Conservation (phyloP, 2,888 invertebrate genomes). For the Furcula furcula region DNA sequence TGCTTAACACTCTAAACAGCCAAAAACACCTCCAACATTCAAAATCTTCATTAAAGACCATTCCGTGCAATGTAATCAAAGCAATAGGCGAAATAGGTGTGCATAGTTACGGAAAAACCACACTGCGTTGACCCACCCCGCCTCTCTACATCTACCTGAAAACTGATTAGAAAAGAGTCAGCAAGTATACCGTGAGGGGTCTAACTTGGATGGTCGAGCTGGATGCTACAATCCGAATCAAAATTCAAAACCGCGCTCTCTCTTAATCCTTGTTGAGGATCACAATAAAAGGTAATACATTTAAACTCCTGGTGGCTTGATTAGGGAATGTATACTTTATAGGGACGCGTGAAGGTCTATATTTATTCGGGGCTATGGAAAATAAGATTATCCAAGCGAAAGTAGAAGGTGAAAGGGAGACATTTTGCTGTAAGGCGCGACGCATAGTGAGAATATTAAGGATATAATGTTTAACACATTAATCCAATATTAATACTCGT, state of each 20-base stretch:
- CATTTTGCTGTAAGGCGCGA: conserved; percentile 63
- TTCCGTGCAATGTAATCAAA: conserved; percentile 74
- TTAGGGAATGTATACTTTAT: no score
- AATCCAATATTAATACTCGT: no score
- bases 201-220: conserved; percentile 65
- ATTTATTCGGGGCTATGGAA: conserved; percentile 47
- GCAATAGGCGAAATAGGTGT: conserved; percentile 76
- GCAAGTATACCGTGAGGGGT: conserved; percentile 62
- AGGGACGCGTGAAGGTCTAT: no score
- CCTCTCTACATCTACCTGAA: conserved; percentile 27
- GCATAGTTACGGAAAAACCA: conserved; percentile 66
- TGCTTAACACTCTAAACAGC: conserved; percentile 54
- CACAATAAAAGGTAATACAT: conserved; percentile 83
- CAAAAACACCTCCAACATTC: conserved; percentile 57
- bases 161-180: conserved; percentile 47
- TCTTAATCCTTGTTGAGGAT: conserved; percentile 82
- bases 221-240: conserved; percentile 76
- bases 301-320: conserved; percentile 59
- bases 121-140: conserved; percentile 36
- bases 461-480: conserved; percentile 19
- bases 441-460: conserved; percentile 32
- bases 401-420: conserved; percentile 82
- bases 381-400: conserved; percentile 81
- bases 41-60: conserved; percentile 74
- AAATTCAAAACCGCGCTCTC: conserved; percentile 82